phyloP scores from a whole-genome alignment of 2,113 vertebrate genomes.

The Grallaria varia region DNA sequence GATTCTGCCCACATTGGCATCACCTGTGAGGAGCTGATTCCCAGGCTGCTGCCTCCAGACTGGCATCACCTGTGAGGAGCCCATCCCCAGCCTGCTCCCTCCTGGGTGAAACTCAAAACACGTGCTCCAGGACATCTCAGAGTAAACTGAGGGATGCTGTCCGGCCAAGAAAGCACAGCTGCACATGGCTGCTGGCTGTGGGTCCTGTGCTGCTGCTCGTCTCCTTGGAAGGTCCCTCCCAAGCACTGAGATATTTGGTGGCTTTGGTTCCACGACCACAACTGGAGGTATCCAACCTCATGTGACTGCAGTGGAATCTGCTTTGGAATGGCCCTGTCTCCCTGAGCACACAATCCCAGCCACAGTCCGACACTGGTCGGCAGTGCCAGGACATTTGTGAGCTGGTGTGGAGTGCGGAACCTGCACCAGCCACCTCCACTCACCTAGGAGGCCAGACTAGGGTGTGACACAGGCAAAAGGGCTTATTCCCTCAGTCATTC shows the following conservation, averaged over 20 bases:
- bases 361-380: fast-evolving
- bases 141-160: background rate
- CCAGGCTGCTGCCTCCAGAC: background rate
- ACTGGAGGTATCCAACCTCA: background rate
- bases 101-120: background rate
- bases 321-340: fast-evolving
- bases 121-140: background rate
- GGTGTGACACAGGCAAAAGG: background rate
- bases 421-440: background rate
- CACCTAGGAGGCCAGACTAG: background rate
- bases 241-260: background rate
- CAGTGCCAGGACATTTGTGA: background rate
- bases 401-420: fast-evolving
- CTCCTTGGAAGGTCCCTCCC: background rate
- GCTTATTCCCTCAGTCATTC: background rate
- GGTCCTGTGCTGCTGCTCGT: background rate
- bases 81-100: background rate
- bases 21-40: background rate
- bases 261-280: background rate
- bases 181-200: background rate
- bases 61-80: background rate
- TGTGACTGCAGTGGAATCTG: background rate
- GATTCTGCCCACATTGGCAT: background rate
- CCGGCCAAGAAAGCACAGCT: background rate
- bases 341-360: fast-evolving